Evolutionary conservation across 35 echinoderm and acorn worm species (phyloP).

Genomic region (Ophiothrix spiculata): DNA sequence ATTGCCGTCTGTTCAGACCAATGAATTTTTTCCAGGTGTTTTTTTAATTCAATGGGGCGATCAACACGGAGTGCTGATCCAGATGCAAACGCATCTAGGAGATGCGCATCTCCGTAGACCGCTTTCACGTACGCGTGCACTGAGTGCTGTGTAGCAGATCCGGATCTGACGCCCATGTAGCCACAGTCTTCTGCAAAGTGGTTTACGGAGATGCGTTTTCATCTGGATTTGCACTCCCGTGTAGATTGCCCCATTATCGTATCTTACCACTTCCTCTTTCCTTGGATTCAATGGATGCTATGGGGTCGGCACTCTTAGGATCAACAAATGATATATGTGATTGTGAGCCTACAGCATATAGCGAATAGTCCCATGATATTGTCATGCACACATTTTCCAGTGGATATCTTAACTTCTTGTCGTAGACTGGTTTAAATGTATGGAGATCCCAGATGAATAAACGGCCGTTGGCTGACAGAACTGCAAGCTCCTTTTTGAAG

Average conservation of each 20-base stretch:
- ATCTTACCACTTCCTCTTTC: constrained; percentile 91
- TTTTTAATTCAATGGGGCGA: too few relatives aligned
- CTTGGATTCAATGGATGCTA: constrained; percentile 48
- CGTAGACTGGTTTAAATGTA: constrained; percentile 37
- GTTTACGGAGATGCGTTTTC: too few relatives aligned
- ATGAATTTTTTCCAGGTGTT: too few relatives aligned
- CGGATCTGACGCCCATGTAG: too few relatives aligned
- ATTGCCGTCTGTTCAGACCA: too few relatives aligned
- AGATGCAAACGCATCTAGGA: too few relatives aligned
- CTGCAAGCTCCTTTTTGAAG: constrained; percentile 82
- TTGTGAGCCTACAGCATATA: constrained; percentile 95
- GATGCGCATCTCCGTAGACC: too few relatives aligned
- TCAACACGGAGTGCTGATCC: too few relatives aligned
- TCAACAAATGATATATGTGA: constrained; percentile 88
- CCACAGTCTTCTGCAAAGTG: too few relatives aligned
- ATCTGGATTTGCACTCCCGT: too few relatives aligned
- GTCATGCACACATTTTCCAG: constrained; percentile 88
- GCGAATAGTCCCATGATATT: constrained; percentile 65
- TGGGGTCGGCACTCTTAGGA: constrained; percentile 42
- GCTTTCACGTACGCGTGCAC: too few relatives aligned
- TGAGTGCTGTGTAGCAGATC: too few relatives aligned
- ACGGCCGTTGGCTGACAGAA: constrained; percentile 67
- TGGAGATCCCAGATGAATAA: constrained; percentile 70
- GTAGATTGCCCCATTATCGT: not conserved
- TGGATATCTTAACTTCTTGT: constrained; percentile 43